Conservation (phyloP, 2,797 vertebrate genomes). For the Pitangus sulphuratus region DNA sequence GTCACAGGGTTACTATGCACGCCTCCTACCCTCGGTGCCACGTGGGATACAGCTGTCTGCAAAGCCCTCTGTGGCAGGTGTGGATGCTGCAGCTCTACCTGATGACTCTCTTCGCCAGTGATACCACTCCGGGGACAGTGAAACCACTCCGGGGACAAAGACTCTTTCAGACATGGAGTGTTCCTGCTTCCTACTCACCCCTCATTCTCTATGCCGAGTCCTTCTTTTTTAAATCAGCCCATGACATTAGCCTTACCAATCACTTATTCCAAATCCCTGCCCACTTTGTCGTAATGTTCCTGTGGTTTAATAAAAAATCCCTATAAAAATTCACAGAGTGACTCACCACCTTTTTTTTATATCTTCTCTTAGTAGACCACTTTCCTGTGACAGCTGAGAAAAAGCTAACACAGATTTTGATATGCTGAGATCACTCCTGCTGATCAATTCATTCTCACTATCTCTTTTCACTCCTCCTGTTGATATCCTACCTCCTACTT, state of each 20-base stretch:
- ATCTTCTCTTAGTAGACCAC: neutral
- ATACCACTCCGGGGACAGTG: neutral
- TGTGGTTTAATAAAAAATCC: neutral
- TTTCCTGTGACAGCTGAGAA: neutral
- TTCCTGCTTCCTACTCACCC: neutral
- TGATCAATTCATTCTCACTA: neutral
- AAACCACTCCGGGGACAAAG: neutral
- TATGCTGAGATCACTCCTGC: neutral
- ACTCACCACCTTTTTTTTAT: neutral
- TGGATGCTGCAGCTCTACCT: neutral
- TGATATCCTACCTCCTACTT: neutral
- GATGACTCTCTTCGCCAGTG: fast-evolving
- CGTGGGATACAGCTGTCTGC: fast-evolving
- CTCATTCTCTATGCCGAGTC: neutral
- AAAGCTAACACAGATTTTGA: slow-evolving; percentile 1
- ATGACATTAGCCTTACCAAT: neutral
- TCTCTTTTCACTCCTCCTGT: neutral
- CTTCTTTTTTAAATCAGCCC: neutral
- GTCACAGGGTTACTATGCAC: fast-evolving
- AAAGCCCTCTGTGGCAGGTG: fast-evolving
- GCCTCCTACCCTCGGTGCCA: fast-evolving
- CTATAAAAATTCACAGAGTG: neutral
- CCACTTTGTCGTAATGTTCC: neutral
- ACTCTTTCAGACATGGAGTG: fast-evolving
- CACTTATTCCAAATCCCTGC: neutral